Conservation (phyloP, 2,888 invertebrate species). For the Drosophila antonietae region DNA sequence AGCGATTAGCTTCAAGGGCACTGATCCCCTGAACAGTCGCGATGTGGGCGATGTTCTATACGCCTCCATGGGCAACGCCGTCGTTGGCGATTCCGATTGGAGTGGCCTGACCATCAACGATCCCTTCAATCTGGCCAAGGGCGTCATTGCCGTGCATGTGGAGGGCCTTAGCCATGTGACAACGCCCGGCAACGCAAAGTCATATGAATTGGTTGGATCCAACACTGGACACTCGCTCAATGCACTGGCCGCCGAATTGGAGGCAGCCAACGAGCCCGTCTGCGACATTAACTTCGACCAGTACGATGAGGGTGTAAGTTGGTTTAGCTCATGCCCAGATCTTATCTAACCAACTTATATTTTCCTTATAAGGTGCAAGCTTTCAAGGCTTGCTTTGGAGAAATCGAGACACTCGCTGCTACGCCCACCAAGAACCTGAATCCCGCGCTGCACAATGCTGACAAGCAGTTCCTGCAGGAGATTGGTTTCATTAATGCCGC, state of each 20-base stretch:
- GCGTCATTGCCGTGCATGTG: constrained; percentile 88
- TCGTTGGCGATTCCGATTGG: constrained; percentile 90
- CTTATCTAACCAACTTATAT: neutral
- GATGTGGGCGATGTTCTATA: constrained; percentile 89
- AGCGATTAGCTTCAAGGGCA: constrained; percentile 89
- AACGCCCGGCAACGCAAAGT: constrained; percentile 70
- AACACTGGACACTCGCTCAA: constrained; percentile 82
- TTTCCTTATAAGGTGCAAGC: constrained; percentile 55
- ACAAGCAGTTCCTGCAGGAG: constrained; percentile 81
- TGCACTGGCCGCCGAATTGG: constrained; percentile 87
- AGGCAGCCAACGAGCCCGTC: constrained; percentile 87
- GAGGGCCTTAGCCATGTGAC: constrained; percentile 87
- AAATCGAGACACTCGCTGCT: constrained; percentile 62
- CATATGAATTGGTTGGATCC: constrained; percentile 76
- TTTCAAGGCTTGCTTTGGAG: constrained; percentile 73
- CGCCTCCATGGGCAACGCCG: constrained; percentile 90
- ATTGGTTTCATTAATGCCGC: constrained; percentile 72
- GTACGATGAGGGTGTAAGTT: constrained; percentile 88
- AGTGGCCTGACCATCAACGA: constrained; percentile 88
- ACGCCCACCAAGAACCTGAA: constrained; percentile 77
- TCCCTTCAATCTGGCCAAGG: constrained; percentile 91
- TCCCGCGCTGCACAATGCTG: constrained; percentile 78
- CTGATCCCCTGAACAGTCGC: constrained; percentile 86
- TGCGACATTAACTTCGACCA: constrained; percentile 88
- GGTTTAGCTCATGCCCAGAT: neutral